Percentiles rank a stretch among this genome's conserved stretches.
Evolutionary conservation across 2,113 vertebrate genomes (phyloP).

Genomic region (Seriola rivoliana): DNA sequence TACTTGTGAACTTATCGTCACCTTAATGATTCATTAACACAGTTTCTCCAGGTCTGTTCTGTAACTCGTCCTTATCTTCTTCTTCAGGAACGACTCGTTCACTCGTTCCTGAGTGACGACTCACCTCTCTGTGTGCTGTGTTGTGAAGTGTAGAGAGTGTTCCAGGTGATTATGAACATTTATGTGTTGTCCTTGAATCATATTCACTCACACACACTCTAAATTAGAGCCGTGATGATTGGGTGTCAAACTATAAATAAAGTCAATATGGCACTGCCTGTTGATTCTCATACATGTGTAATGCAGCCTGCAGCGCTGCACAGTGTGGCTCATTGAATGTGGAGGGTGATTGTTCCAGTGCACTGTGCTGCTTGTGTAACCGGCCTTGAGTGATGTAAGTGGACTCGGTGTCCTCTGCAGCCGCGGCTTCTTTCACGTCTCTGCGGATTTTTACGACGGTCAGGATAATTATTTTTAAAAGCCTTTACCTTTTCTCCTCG

Average conservation of each 20-base stretch:
- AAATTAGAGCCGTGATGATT: too few relatives aligned
- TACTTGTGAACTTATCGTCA: not conserved
- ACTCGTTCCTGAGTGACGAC: not conserved
- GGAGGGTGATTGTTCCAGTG: not conserved
- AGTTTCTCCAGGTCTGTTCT: not conserved
- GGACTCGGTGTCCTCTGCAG: conserved; percentile 33
- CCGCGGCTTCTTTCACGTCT: not conserved
- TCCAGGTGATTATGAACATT: not conserved
- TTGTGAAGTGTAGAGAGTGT: not conserved
- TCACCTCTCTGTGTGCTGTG: not conserved
- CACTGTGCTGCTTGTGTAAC: conserved; percentile 32
- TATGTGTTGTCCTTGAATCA: not conserved
- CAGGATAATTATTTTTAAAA: conserved; percentile 35
- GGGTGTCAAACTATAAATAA: too few relatives aligned
- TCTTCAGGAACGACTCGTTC: too few relatives aligned
- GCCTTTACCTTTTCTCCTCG: conserved; percentile 21
- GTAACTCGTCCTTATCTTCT: too few relatives aligned
- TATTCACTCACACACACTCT: not conserved
- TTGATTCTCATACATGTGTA: conserved; percentile 34
- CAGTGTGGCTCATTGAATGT: not conserved
- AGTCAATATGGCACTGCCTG: conserved; percentile 5
- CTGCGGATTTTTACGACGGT: conserved; percentile 7
- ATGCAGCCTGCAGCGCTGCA: not conserved
- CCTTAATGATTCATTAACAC: not conserved
- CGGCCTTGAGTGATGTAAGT: conserved; percentile 42